Base-by-base conservation (phyloP, 64 coral and sea anemone species). In the Acropora yongei region DNA sequence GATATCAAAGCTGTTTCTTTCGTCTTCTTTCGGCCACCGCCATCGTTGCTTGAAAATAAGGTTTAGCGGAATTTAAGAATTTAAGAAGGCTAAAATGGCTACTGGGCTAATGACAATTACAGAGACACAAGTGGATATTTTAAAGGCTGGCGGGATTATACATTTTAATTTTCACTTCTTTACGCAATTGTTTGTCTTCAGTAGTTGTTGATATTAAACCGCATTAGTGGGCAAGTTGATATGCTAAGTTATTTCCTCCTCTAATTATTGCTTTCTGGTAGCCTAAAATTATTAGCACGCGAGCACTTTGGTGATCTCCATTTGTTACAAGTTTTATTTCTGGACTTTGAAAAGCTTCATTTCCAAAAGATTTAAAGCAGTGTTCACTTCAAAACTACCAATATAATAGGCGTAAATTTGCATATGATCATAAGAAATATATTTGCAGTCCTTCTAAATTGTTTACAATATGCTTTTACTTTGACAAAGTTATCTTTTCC, bases 171-270 rank as follows among this genome's bases (percentile, higher is more conserved):
- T 66, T 63, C 78, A 80, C 51, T 63, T 63, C 2, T 39, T 61
- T 42, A 30, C 3, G 43, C 13, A 41, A 63, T 63, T 61, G 50
- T 82, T 82, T 47, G 60, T 82, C 39, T 82, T 82, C 39, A 39
- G 3, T 44, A 44, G 3, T 43, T 63, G 79, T 17, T 82, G 79
- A 82, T 63, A 42, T 39, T 82, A 82, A 82, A 49, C 57, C 79
- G 20, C 65, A 42, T 82, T 41, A 82, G 39, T 9, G 79, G 53
- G 5, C 19, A 11, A n/a, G 79, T 82, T 82, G 12, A 14, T 44
- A 9, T 82, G 58, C 10, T 19, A 44, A 48, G 75, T 48, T 6
- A 78, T 47, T 78, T 47, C 13, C 5, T 13, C 3, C 60, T 63
- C 60, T 63, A 12, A 4, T 11, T 3, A 47, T 8, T 14, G 46